Evolutionary conservation across 2,113 vertebrate species (phyloP).

Genomic region (Psilopogon haemacephalus): DNA sequence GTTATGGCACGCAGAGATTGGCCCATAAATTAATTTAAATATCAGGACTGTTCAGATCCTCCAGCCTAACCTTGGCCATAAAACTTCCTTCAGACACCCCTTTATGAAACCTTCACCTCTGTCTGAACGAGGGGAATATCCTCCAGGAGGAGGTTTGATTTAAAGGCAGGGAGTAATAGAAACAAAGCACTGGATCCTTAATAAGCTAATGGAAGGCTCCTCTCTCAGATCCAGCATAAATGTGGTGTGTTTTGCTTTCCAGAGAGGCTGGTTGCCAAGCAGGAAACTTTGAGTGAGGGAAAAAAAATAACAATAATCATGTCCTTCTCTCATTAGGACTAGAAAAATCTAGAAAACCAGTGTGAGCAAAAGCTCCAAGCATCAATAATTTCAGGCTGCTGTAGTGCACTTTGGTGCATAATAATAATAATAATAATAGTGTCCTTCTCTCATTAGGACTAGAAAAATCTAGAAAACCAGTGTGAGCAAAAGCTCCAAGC

Average conservation of each 20-base stretch:
- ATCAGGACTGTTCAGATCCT: not conserved
- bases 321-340: not conserved
- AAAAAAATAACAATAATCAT: not conserved
- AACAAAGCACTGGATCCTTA: not conserved
- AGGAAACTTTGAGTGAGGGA: not conserved
- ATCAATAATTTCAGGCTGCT: not conserved
- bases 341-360: not conserved
- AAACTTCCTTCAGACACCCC: not conserved
- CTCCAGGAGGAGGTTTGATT: not conserved
- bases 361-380: not conserved
- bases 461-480: not conserved
- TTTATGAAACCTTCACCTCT: not conserved
- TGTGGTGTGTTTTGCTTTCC: not conserved
- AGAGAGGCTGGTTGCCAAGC: not conserved
- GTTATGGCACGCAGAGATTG: not conserved
- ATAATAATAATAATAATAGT: too few species aligned
- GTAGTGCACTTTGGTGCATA: not conserved
- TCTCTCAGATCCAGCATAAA: not conserved
- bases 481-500: not conserved
- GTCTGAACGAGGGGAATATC: not conserved
- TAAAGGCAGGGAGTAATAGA: not conserved
- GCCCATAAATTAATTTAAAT: slow-evolving; percentile 25
- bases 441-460: not conserved
- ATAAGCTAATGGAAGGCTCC: not conserved
- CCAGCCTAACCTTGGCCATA: not conserved